Conservation (phyloP, 2,113 vertebrate genomes). For the Otis tarda region DNA sequence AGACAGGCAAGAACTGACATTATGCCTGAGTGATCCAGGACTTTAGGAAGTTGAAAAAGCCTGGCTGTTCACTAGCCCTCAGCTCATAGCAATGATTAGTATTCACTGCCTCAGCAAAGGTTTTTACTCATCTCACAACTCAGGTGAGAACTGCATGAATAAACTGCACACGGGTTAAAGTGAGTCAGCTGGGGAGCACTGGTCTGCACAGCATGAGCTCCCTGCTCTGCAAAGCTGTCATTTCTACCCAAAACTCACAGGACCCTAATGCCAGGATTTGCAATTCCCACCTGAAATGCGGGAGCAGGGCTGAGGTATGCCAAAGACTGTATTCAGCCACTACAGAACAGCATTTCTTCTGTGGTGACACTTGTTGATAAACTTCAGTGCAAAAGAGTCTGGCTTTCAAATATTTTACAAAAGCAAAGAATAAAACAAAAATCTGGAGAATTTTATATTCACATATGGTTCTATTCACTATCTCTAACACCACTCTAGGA, state of each 20-base stretch:
- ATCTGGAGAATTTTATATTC: background rate
- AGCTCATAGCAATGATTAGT: background rate
- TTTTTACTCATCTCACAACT: background rate
- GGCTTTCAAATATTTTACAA: background rate
- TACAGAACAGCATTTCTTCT: background rate
- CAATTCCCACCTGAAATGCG: background rate
- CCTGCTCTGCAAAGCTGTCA: background rate
- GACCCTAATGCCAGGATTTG: background rate
- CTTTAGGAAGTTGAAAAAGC: background rate
- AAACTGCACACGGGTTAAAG: background rate
- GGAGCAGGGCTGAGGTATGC: background rate
- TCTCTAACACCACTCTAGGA: background rate
- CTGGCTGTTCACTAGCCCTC: background rate
- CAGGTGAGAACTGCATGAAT: background rate
- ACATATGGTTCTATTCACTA: fast-evolving
- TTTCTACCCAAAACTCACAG: background rate
- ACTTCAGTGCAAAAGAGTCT: background rate
- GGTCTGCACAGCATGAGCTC: background rate
- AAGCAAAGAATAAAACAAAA: background rate
- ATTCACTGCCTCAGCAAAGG: background rate
- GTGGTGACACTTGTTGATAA: background rate
- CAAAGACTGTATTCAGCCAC: background rate
- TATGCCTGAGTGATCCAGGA: background rate
- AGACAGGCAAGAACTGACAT: fast-evolving
- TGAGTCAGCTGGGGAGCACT: fast-evolving